Conservation (phyloP, 2,888 invertebrate species). For the Xestia c-nigrum region DNA sequence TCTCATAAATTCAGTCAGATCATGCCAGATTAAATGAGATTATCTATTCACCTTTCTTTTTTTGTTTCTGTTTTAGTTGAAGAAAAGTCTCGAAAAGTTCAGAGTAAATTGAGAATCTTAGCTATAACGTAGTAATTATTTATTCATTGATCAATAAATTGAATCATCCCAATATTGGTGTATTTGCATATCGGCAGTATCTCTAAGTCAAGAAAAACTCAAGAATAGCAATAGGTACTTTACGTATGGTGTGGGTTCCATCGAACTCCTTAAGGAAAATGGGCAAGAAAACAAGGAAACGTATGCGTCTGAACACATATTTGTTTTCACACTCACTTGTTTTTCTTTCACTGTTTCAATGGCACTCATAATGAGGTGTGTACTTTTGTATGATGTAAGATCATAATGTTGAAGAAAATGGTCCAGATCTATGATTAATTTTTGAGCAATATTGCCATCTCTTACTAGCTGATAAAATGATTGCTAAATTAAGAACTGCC, state of each 20-base stretch:
- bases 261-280: constrained; percentile 48
- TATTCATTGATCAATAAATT: neutral
- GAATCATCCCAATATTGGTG: neutral
- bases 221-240: neutral
- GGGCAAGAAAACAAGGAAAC: constrained; percentile 47
- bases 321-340: constrained; percentile 58
- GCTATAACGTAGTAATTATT: neutral
- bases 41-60: neutral
- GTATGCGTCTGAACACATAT: constrained; percentile 53
- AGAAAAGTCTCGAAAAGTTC: neutral
- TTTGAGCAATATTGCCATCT: neutral
- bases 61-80: neutral
- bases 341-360: constrained; percentile 43
- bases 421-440: neutral
- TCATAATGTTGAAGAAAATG: neutral
- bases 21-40: too few species aligned
- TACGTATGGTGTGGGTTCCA: neutral
- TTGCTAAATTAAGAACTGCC: neutral
- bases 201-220: constrained; percentile 6
- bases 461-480: neutral
- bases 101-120: neutral
- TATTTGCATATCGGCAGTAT: neutral
- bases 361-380: constrained; percentile 16
- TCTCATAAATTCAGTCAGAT: neutral
- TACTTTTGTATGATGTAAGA: neutral